Evolutionary conservation across 2,888 invertebrate genomes (phyloP), one percentile per base, ranked within the genome.

Genomic region (Drosophila meridionalis): DNA sequence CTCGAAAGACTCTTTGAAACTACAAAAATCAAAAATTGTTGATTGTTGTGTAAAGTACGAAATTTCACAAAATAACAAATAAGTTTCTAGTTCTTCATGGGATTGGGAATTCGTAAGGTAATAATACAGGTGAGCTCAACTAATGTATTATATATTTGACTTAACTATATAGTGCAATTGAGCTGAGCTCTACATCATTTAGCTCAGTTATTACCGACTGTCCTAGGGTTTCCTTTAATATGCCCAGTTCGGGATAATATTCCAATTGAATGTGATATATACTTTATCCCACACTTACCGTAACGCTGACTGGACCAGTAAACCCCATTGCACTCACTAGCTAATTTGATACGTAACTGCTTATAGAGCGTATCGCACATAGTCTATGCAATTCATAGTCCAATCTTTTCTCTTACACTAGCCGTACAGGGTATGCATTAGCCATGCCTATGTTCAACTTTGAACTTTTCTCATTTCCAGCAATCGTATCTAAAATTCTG

Each of bases 401-500:
- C 12, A 6, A 28, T 5, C 48, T 8, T n/a, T 4, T 3, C 8
- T 48, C 48, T 2, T 0, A 7, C 0, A 30, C 14, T 14, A 20
- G 20, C 52, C 20, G 1, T 32, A 3, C 20, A 32, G 20, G 28
- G 11, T 32, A 64, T 52, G 14, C 52, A 28, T 11, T 32, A 11
- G 63, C 36, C 40, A n/a, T 11, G 38, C 28, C 6, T 12, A 1
- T 7, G 12, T 11, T 12, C 4, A 12, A 0, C 53, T 38, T 12
- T 14, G 1, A 12, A 20, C 14, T 45, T n/a, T 32, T 8, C 26
- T 4, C 32, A 14, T 7, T 47, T 6, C 20, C 26, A 12, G 20
- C 40, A 40, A 20, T n/a, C 48, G 32, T 30, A 63, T 77, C 34
- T 43, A 36, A 63, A 77, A 76, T 66, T 72, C 78, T 47, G 62